Evolutionary conservation across 2,113 vertebrate species (phyloP).

Genomic region (Pantherophis guttatus): DNA sequence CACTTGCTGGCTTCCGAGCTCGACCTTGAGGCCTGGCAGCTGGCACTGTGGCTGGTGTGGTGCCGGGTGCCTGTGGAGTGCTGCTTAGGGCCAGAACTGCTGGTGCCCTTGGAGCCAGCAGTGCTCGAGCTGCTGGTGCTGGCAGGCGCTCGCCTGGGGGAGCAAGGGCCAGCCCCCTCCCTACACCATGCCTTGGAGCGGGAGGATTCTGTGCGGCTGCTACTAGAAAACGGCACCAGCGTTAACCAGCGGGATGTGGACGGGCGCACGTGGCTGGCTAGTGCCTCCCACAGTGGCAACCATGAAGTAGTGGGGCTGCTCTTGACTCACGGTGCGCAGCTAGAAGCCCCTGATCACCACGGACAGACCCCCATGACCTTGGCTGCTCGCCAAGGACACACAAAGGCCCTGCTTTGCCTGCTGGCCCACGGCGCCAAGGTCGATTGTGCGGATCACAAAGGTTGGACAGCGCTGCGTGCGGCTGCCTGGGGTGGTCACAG

Average conservation of each 20-base stretch:
- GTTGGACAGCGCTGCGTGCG: constrained; percentile 76
- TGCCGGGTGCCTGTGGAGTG: constrained; percentile 71
- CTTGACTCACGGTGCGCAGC: background rate
- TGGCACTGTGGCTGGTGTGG: constrained; percentile 66
- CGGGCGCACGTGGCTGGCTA: constrained; percentile 74
- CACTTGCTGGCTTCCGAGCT: constrained; percentile 69
- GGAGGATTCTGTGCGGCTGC: constrained; percentile 65
- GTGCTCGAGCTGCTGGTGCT: constrained; percentile 71
- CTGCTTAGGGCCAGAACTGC: constrained; percentile 71
- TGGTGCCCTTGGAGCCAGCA: constrained; percentile 69
- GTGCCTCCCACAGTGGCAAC: constrained; percentile 69
- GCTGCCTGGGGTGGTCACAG: constrained; percentile 73
- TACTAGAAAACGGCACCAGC: constrained; percentile 73
- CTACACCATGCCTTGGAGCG: constrained; percentile 74
- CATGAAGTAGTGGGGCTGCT: constrained; percentile 67
- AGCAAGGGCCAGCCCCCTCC: constrained; percentile 74
- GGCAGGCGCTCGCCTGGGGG: constrained; percentile 69
- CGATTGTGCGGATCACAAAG: constrained; percentile 72
- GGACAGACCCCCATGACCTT: constrained; percentile 69
- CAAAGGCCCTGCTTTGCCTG: constrained; percentile 67
- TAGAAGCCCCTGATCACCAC: background rate
- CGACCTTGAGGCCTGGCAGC: constrained; percentile 71
- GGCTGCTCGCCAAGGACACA: constrained; percentile 58
- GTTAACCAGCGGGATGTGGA: constrained; percentile 74
- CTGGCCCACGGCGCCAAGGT: constrained; percentile 74